A percentile compares a stretch with the other conserved stretches of the same genome.
phyloP scores from a whole-genome alignment of 2,113 vertebrate species.

The Rattus rattus region DNA sequence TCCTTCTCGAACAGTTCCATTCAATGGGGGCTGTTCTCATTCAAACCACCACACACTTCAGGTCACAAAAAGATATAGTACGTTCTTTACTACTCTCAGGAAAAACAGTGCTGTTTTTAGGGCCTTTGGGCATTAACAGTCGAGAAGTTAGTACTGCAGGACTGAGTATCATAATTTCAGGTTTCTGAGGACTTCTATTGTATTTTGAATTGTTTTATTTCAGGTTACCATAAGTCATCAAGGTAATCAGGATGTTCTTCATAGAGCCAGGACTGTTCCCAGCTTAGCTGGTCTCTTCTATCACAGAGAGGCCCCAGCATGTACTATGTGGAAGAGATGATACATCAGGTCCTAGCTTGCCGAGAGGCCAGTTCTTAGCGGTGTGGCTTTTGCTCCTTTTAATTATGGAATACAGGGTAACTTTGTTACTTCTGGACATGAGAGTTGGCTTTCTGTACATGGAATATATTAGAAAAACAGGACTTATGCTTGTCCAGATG shows the following conservation, averaged over 20 bases:
- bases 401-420: background rate
- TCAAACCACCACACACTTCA: background rate
- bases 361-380: background rate
- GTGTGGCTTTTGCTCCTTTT: background rate
- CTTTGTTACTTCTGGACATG: background rate
- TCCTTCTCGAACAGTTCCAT: background rate
- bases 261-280: background rate
- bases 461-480: background rate
- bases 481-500: background rate
- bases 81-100: slow-evolving; percentile 17
- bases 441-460: background rate
- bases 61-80: background rate
- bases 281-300: background rate
- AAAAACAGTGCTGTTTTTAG: slow-evolving; percentile 25
- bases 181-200: slow-evolving; percentile 54
- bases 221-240: slow-evolving; percentile 35
- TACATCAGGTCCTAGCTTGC: background rate
- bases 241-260: slow-evolving; percentile 39
- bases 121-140: slow-evolving; percentile 45
- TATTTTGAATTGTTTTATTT: slow-evolving; percentile 59
- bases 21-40: background rate
- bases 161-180: slow-evolving; percentile 1
- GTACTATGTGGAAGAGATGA: background rate
- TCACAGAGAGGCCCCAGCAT: slow-evolving; percentile 1
- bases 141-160: background rate